phyloP scores from a whole-genome alignment of 1,140 invertebrate species.

The Papilio polytes region DNA sequence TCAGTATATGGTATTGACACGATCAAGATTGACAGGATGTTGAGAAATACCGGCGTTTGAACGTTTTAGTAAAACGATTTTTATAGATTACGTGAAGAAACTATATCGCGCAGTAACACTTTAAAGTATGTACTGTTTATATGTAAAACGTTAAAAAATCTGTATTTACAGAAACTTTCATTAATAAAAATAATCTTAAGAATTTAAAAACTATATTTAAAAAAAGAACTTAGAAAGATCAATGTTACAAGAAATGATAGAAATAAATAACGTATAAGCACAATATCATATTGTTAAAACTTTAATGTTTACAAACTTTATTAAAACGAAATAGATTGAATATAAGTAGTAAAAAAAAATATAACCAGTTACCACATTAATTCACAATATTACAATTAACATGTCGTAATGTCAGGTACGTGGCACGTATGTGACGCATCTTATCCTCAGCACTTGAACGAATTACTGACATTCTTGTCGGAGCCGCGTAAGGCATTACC shows the following conservation, averaged over 20 bases:
- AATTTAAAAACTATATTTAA: too few relatives aligned
- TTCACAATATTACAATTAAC: neutral
- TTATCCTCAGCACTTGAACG: neutral
- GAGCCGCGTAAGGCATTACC: conserved; percentile 18
- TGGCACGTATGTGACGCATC: neutral
- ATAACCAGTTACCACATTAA: neutral
- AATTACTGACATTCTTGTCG: neutral
- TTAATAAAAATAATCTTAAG: too few relatives aligned
- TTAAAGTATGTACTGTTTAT: too few relatives aligned
- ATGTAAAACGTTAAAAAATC: too few relatives aligned
- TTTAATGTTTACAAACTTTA: too few relatives aligned
- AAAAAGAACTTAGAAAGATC: too few relatives aligned
- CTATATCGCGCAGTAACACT: too few relatives aligned
- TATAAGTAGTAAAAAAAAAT: neutral
- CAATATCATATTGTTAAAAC: neutral
- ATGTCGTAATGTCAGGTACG: neutral
- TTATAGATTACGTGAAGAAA: too few relatives aligned
- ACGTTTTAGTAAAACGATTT: neutral
- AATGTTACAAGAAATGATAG: too few relatives aligned
- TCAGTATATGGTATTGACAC: conserved; percentile 6
- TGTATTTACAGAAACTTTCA: too few relatives aligned
- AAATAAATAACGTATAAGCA: too few relatives aligned
- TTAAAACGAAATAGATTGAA: neutral
- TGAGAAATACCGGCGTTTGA: conserved; percentile 1
- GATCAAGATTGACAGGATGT: neutral